Percentiles rank a stretch among this genome's conserved stretches.
Evolutionary conservation across 1,140 invertebrate genomes (phyloP).

Genomic region (Oppia nitens): DNA sequence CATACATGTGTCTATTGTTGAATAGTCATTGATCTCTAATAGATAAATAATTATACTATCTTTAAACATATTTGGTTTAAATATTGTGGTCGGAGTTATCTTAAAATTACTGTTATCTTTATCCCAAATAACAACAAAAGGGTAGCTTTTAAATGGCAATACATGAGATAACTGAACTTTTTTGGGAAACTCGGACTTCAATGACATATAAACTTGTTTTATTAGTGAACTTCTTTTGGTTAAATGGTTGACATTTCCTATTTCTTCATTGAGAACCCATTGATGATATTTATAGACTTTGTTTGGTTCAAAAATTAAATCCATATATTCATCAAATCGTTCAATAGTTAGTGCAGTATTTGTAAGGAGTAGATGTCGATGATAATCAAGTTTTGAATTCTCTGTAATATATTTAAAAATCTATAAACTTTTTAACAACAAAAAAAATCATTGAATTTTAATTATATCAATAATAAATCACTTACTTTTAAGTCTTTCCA

Average conservation of each 20-base stretch:
- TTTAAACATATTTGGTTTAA: background rate
- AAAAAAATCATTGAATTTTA: background rate
- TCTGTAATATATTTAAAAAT: too few relatives aligned
- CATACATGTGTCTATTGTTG: background rate
- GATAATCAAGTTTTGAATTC: background rate
- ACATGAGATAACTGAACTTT: background rate
- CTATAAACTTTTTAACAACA: too few relatives aligned
- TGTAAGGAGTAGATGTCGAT: background rate
- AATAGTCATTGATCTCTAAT: slow-evolving; percentile 2
- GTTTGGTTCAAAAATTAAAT: background rate
- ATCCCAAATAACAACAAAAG: background rate
- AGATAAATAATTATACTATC: background rate
- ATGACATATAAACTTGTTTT: background rate
- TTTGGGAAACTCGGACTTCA: background rate
- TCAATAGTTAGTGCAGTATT: background rate
- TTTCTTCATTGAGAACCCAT: background rate
- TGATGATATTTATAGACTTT: background rate
- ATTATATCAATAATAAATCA: background rate
- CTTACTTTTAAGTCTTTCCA: background rate
- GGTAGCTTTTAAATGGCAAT: background rate
- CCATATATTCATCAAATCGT: background rate
- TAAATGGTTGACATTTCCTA: background rate
- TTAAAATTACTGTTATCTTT: background rate
- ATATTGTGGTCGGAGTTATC: background rate
- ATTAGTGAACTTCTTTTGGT: background rate